Evolutionary conservation across 2,888 invertebrate genomes (phyloP).

Genomic region (Leptinotarsa haldemani): DNA sequence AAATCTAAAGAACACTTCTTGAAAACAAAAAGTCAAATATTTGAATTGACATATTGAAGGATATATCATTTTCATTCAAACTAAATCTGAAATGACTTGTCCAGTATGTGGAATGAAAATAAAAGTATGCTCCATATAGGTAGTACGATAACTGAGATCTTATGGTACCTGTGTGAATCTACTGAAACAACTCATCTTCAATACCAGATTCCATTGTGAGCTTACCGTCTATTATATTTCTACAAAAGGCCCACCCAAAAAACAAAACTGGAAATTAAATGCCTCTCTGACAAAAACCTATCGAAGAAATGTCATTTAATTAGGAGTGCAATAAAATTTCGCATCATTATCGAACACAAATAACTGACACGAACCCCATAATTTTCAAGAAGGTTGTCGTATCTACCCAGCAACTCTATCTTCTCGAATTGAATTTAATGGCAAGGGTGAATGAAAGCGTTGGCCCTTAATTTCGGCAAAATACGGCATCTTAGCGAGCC

Average conservation of each 20-base stretch:
- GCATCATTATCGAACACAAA: slow-evolving; percentile 41
- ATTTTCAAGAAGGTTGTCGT: slow-evolving; percentile 42
- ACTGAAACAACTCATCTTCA: background rate
- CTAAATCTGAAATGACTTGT: too few species aligned
- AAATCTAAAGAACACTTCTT: too few species aligned
- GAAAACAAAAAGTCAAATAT: too few species aligned
- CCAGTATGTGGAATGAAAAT: too few species aligned
- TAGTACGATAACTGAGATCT: too few species aligned
- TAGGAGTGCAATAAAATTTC: slow-evolving; percentile 39
- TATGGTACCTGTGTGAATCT: slow-evolving; percentile 1
- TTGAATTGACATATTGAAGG: too few species aligned
- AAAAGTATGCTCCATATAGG: too few species aligned
- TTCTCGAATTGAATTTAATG: slow-evolving; percentile 42
- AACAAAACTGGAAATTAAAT: slow-evolving; percentile 33
- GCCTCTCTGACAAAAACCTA: slow-evolving; percentile 31
- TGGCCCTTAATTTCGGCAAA: slow-evolving; percentile 46
- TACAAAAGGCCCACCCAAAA: slow-evolving; percentile 14
- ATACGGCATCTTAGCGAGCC: slow-evolving; percentile 41
- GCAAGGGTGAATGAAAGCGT: slow-evolving; percentile 43
- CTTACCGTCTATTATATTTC: background rate
- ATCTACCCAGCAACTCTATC: slow-evolving; percentile 32
- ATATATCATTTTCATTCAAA: too few species aligned
- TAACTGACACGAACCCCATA: slow-evolving; percentile 34
- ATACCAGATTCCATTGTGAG: slow-evolving; percentile 2
- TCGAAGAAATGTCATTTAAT: slow-evolving; percentile 43